Conservation (phyloP, 2,797 vertebrate species). For the Eulemur coronatus region DNA sequence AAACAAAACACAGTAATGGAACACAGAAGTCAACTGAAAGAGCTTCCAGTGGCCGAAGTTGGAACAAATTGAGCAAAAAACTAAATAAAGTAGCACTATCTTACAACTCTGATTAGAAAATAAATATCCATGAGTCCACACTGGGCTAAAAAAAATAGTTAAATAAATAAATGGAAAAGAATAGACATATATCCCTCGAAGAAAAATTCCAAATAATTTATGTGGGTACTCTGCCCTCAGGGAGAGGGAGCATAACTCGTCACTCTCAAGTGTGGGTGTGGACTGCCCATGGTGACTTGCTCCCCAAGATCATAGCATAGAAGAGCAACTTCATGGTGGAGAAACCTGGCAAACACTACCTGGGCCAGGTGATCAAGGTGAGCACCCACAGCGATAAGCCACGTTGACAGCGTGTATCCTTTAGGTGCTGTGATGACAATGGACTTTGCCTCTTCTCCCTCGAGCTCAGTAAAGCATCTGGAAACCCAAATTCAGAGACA, state of each 20-base stretch:
- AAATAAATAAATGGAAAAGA: background rate
- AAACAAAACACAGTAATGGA: too few relatives aligned
- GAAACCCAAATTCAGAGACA: background rate
- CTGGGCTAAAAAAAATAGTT: background rate
- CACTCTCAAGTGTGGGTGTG: background rate
- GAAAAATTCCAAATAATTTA: background rate
- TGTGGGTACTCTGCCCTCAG: too few relatives aligned
- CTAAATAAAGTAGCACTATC: background rate
- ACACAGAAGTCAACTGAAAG: background rate
- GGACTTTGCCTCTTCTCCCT: accelerated
- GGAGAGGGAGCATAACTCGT: background rate
- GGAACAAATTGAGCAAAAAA: background rate
- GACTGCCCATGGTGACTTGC: background rate
- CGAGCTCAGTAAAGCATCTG: background rate
- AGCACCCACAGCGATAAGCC: accelerated
- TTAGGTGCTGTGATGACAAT: accelerated
- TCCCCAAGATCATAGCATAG: background rate
- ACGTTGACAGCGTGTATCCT: accelerated
- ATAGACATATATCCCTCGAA: too few relatives aligned
- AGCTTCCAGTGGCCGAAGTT: background rate
- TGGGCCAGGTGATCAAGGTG: background rate
- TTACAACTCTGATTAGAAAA: background rate
- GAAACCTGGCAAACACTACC: background rate
- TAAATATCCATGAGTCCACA: background rate
- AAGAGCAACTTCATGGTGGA: accelerated